Base-by-base conservation (phyloP, 1,140 invertebrate genomes). In the Carcinoscorpius rotundicauda region DNA sequence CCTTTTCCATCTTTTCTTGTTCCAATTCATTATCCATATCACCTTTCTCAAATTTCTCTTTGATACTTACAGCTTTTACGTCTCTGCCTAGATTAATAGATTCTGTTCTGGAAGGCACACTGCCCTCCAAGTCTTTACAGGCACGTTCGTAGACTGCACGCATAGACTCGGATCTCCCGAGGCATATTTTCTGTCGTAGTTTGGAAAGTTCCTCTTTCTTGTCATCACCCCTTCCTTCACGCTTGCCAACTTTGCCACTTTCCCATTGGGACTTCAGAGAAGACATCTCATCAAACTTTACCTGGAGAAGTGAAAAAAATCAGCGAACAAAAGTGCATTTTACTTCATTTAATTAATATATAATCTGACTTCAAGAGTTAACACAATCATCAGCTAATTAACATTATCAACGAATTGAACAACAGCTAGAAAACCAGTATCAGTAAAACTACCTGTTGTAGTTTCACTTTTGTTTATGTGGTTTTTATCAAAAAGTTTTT, bases 141-240 rank as follows among this genome's bases (percentile, higher is more conserved):
- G 89, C 90, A 73, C 91, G 88, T 74, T 93, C 89, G 76, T 94
- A 93, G 80, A 90, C 84, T 75, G 93, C 89, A 73, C 93, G 93
- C 77, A 94, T 67, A 50, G 71, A 71, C 58, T 71, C 71, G 29
- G 70, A 72, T 52, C 67, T 51, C 49, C 72, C 72, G 57, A 68
- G 64, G 62, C 67, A 71, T 8, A 73, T 66, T 52, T 65, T 63
- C 51, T 73, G 68, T 56, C 91, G 81, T 71, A 94, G 88, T 65
- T 84, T 86, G 73, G 88, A 86, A 67, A 92, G 86, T 77, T 93
- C 91, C 72, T 92, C 87, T 75, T 91, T 92, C n/a, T 87, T 79
- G 69, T 90, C 87, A 72, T 89, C 86, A 5, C 85, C 82, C 10
- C 52, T 64, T 64, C 71, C 69, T 64, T 29, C n/a, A 11, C 4